phyloP scores from a whole-genome alignment of 2,888 invertebrate genomes.

The Leistus spinibarbis region DNA sequence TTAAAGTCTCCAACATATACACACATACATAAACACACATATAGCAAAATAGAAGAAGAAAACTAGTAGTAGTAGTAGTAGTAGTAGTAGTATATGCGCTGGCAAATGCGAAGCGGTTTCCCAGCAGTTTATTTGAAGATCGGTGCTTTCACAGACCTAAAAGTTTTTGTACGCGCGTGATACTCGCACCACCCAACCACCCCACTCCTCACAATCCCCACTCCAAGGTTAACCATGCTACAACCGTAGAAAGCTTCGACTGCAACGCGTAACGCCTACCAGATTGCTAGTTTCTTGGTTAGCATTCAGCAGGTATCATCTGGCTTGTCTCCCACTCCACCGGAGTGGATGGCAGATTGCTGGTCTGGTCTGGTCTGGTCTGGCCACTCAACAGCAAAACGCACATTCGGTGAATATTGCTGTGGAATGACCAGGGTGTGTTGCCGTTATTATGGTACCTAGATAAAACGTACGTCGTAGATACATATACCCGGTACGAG shows the following conservation, averaged over 20 bases:
- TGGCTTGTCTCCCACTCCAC: background rate
- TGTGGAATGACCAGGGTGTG: background rate
- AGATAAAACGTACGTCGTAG: background rate
- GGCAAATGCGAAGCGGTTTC: background rate
- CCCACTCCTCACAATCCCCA: background rate
- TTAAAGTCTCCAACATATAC: background rate
- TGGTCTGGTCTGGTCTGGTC: background rate
- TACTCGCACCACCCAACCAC: background rate
- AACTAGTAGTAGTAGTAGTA: too few species aligned
- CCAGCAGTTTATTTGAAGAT: conserved; percentile 9
- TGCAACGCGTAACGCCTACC: background rate
- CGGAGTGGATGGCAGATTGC: background rate
- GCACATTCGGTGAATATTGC: background rate
- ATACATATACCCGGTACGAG: background rate
- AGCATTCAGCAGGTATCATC: background rate
- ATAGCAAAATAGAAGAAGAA: background rate
- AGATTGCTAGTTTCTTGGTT: background rate
- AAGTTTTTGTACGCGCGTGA: conserved; percentile 6
- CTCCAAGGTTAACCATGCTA: background rate
- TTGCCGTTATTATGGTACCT: background rate
- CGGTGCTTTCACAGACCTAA: conserved; percentile 1
- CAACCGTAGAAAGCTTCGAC: too few species aligned
- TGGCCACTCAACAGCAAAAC: background rate
- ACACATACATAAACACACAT: background rate
- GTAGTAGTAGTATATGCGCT: background rate